Evolutionary conservation across 2,113 vertebrate genomes (phyloP).

Genomic region (Crotalus helleri): DNA sequence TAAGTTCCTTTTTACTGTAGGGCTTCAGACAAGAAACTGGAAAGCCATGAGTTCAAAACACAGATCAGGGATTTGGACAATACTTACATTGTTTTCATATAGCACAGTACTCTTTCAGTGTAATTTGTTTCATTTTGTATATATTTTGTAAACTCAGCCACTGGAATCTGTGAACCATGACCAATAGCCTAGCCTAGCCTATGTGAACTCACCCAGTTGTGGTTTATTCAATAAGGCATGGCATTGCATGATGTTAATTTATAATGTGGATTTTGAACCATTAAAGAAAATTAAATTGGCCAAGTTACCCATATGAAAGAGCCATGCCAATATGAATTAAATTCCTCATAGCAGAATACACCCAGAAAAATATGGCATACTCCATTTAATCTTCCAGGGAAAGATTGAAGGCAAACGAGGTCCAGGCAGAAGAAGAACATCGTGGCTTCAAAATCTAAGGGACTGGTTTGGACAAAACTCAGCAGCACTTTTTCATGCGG

Average conservation of each 20-base stretch:
- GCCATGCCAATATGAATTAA: not conserved
- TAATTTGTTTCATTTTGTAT: not conserved
- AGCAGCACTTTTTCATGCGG: too few species aligned
- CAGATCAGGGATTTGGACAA: not conserved
- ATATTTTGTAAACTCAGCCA: not conserved
- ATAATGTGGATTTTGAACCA: not conserved
- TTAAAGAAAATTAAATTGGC: not conserved
- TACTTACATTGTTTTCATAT: not conserved
- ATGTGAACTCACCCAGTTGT: not conserved
- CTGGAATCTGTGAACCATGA: not conserved
- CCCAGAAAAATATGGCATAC: too few species aligned
- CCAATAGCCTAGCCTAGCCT: not conserved
- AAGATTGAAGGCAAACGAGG: too few species aligned
- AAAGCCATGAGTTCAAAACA: not conserved
- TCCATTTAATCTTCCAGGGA: too few species aligned
- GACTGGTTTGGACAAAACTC: too few species aligned
- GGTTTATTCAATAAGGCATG: not conserved
- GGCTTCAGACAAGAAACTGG: not conserved
- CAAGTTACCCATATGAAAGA: not conserved
- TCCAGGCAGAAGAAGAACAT: too few species aligned
- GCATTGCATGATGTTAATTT: not conserved
- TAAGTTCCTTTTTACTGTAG: not conserved
- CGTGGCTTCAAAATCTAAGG: too few species aligned
- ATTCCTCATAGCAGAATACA: not conserved
- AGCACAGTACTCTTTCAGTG: not conserved